Conservation (phyloP, 2,888 invertebrate species). For the Nasonia oneida region DNA sequence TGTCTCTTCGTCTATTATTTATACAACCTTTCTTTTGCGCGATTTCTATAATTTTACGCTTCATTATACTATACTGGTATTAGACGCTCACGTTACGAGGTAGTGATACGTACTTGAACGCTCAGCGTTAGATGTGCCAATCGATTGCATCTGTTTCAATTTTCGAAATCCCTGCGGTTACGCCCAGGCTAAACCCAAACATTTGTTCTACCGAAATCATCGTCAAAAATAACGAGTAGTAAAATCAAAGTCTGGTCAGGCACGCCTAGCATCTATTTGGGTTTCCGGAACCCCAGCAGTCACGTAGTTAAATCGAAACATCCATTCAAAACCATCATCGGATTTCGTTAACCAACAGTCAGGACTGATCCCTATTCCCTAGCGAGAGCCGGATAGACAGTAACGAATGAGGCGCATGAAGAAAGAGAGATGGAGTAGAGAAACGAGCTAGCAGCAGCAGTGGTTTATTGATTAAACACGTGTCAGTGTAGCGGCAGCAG, state of each 20-base stretch:
- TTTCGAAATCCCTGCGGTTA: too few relatives aligned
- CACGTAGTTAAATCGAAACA: neutral
- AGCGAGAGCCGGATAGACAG: conserved; percentile 4
- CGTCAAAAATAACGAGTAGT: neutral
- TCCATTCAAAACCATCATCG: neutral
- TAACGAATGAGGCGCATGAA: conserved; percentile 3
- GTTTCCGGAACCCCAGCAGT: neutral
- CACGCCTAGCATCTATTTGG: neutral
- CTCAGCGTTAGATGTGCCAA: too few relatives aligned
- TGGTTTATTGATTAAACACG: conserved; percentile 39
- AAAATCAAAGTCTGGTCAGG: neutral
- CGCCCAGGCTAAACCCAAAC: neutral
- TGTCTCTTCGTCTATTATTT: too few relatives aligned
- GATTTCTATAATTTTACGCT: too few relatives aligned
- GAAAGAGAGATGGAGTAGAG: neutral
- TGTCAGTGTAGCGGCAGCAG: conserved; percentile 6
- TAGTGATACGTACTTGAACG: too few relatives aligned
- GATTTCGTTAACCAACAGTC: neutral
- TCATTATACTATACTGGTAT: too few relatives aligned
- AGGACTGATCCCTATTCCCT: neutral
- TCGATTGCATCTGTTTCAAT: too few relatives aligned
- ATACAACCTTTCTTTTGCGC: too few relatives aligned
- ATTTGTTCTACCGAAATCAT: neutral
- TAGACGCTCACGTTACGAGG: too few relatives aligned
- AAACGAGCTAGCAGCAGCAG: neutral